phyloP scores from a whole-genome alignment of 2,888 invertebrate genomes.

The Scaptomyza caliginosa region DNA sequence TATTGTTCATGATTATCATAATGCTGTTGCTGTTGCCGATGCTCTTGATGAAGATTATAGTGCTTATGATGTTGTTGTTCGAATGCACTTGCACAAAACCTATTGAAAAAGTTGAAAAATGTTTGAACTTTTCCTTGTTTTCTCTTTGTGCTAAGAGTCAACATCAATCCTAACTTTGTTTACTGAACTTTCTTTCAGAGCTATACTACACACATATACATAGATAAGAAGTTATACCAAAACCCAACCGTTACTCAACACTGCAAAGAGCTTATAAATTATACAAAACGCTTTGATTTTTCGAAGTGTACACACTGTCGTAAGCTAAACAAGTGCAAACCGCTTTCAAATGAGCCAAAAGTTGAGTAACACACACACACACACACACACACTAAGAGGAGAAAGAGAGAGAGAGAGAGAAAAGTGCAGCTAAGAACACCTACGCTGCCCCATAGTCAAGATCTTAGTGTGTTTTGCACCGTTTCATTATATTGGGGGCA shows the following conservation, averaged over 20 bases:
- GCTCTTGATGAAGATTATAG: not conserved
- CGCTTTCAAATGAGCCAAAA: constrained; percentile 19
- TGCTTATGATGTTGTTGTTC: constrained; percentile 16
- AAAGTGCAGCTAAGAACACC: constrained; percentile 36
- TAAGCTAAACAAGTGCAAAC: constrained; percentile 30
- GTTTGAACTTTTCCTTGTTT: too few relatives aligned
- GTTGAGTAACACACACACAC: not conserved
- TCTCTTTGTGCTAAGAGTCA: too few relatives aligned
- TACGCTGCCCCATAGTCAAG: constrained; percentile 20
- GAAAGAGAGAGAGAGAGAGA: not conserved
- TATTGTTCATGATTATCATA: constrained; percentile 2
- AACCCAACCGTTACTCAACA: too few relatives aligned
- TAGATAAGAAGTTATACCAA: too few relatives aligned
- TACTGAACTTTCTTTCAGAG: too few relatives aligned
- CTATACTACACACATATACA: too few relatives aligned
- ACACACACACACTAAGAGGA: not conserved
- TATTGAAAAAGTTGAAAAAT: too few relatives aligned
- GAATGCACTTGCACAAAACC: constrained; percentile 8
- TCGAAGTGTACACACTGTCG: not conserved
- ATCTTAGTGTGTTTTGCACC: not conserved
- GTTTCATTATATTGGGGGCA: constrained; percentile 7
- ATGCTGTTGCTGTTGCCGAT: not conserved
- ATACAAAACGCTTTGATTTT: not conserved
- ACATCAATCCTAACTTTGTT: too few relatives aligned
- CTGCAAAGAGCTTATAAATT: not conserved